These are phyloP conservation scores for Salarias fasciatus DNA, from an alignment of 2,797 vertebrate genomes.

Conservation along the genomic window DNA sequence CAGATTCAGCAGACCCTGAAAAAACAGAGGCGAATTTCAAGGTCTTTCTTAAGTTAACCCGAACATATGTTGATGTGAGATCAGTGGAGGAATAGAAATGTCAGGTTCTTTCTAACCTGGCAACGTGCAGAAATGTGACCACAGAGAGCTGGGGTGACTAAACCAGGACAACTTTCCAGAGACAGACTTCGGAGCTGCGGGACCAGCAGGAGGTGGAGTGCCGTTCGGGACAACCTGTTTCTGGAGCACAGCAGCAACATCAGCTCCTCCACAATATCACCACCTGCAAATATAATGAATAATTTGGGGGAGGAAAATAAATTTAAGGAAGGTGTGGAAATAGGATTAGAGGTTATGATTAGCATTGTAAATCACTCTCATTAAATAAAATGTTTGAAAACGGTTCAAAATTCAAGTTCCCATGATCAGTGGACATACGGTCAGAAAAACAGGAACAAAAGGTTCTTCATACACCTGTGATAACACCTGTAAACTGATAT, in stretches of 20 bases:
- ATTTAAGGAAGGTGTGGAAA: no score
- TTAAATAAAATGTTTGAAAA: no score
- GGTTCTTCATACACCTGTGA: no score
- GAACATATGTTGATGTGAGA: neutral
- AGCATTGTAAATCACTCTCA: no score
- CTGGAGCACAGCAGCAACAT: slow-evolving; percentile 74
- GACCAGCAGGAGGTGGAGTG: slow-evolving; percentile 87
- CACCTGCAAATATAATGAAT: slow-evolving; percentile 50
- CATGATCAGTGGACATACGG: no score
- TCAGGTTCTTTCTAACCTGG: slow-evolving; percentile 74
- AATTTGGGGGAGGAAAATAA: neutral
- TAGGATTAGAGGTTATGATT: no score
- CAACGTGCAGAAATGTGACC: slow-evolving; percentile 82
- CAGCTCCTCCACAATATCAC: slow-evolving; percentile 83
- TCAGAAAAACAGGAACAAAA: no score
- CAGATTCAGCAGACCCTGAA: slow-evolving; percentile 62
- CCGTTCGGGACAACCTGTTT: slow-evolving; percentile 79
- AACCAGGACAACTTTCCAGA: slow-evolving; percentile 74
- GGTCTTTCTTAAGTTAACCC: no score
- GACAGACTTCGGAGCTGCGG: slow-evolving; percentile 85
- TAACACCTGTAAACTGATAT: no score
- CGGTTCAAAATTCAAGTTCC: no score
- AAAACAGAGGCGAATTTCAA: neutral
- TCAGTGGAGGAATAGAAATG: neutral
- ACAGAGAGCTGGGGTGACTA: slow-evolving; percentile 81